These are phyloP conservation scores for Saguinus imperator DNA, from an alignment of 2,113 vertebrate species.

Conservation along the genomic window DNA sequence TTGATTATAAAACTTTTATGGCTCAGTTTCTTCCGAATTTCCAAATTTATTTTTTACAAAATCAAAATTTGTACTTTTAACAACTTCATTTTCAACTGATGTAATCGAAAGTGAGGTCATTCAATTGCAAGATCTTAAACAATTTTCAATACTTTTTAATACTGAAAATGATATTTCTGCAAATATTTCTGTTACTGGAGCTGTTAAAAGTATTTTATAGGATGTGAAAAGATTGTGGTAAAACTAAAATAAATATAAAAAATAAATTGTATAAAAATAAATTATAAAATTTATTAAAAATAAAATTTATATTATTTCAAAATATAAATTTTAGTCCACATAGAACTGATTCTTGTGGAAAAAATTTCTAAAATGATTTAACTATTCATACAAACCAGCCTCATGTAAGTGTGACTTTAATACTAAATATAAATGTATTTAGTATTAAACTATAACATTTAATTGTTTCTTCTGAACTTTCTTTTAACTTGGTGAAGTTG, in stretches of 20 bases:
- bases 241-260: background rate
- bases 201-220: background rate
- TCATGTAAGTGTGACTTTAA: background rate
- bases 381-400: background rate
- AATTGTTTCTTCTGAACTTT: background rate
- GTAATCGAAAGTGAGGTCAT: background rate
- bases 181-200: background rate
- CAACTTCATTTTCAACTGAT: background rate
- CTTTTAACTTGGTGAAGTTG: background rate
- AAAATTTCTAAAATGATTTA: background rate
- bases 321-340: background rate
- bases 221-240: background rate
- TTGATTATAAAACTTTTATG: background rate
- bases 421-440: background rate
- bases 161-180: background rate
- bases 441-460: background rate
- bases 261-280: too few relatives aligned
- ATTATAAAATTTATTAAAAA: too few relatives aligned
- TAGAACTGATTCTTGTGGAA: background rate
- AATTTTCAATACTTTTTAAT: background rate
- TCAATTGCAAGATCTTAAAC: background rate
- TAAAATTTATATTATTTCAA: background rate
- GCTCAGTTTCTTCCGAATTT: background rate
- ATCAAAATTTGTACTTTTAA: background rate
- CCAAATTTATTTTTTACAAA: background rate